phyloP scores from a whole-genome alignment of 2,113 vertebrate genomes.

The Gymnogyps californianus region DNA sequence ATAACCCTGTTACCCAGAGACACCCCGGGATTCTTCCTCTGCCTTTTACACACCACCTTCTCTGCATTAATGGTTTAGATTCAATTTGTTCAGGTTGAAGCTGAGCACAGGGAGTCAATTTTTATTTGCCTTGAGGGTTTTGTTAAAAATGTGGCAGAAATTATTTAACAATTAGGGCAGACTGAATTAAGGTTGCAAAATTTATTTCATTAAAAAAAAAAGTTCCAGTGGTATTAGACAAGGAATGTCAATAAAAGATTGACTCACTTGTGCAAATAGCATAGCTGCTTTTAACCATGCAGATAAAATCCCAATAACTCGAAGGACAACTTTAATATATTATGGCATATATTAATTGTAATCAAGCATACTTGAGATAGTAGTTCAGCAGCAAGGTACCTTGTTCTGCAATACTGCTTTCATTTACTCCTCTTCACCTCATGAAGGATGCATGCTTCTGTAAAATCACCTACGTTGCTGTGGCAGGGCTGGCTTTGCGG shows the following conservation, averaged over 20 bases:
- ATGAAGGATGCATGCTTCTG: neutral
- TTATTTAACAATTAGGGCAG: slow-evolving; percentile 20
- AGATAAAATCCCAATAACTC: neutral
- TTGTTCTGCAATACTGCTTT: neutral
- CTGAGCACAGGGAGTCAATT: slow-evolving; percentile 6
- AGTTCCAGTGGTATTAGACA: neutral
- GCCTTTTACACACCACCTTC: neutral
- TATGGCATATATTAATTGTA: neutral
- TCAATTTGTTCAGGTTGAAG: slow-evolving; percentile 1
- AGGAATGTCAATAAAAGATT: neutral
- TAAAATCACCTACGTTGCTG: neutral
- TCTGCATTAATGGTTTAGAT: slow-evolving; percentile 20
- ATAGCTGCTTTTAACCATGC: slow-evolving; percentile 4
- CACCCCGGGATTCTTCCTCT: neutral
- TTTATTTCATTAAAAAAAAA: neutral
- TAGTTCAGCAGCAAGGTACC: neutral
- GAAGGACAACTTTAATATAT: neutral
- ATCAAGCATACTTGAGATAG: neutral
- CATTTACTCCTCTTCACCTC: neutral
- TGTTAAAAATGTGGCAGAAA: neutral
- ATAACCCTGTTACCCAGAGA: neutral
- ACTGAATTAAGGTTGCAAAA: slow-evolving; percentile 28
- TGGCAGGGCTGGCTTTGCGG: neutral
- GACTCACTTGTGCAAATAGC: neutral
- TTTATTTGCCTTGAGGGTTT: slow-evolving; percentile 36